Base-by-base conservation (phyloP, 2,888 invertebrate genomes). In the Noctua fimbriata region DNA sequence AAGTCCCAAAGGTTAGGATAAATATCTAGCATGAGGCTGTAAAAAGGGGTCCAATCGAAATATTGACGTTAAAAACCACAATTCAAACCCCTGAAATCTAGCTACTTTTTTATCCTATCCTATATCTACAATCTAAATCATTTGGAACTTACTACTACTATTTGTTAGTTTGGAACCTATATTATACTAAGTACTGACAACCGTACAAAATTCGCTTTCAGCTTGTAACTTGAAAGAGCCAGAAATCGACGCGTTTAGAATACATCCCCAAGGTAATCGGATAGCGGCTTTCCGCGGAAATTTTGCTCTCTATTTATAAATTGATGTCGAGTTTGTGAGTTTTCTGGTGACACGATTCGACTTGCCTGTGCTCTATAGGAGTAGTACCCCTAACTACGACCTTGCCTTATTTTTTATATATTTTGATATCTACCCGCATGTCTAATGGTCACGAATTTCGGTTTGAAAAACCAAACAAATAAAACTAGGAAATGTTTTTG, bases 281-380 rank as follows among this genome's bases (percentile, higher is more conserved):
- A 95, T 94, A 95, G 93, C 93, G 93, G 94, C 93, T 95, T 95
- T 94, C 93, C 94, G 90, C 94, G 92, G 92, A 94, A 93, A 94
- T 94, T 94, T 94, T 93, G 91, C 92, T 92, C 91, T 92, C 91
- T 93, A 94, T 92, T 93, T 93, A 94, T 93, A 95, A 94, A 95
- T 94, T 93, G 94, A 94, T 92, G 93, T 93, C 87, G 92, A 92
- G 92, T 93, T 93, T 92, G 91, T 90, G 91, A 93, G 91, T 90
- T 91, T 91, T 89, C 91, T 90, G 89, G 87, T 91, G 92, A 93
- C 91, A 89, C 88, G 90, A 92, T 92, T 93, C 90, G 87, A 88
- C 89, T 91, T 89, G 58, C 69, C 72, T 60, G 32, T 86, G 81
- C 32, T 24, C 9, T 44, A 49, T 36, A 74, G 55, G 44, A 65